Conservation (phyloP, 1,140 invertebrate genomes). For the Cherax quadricarinatus region DNA sequence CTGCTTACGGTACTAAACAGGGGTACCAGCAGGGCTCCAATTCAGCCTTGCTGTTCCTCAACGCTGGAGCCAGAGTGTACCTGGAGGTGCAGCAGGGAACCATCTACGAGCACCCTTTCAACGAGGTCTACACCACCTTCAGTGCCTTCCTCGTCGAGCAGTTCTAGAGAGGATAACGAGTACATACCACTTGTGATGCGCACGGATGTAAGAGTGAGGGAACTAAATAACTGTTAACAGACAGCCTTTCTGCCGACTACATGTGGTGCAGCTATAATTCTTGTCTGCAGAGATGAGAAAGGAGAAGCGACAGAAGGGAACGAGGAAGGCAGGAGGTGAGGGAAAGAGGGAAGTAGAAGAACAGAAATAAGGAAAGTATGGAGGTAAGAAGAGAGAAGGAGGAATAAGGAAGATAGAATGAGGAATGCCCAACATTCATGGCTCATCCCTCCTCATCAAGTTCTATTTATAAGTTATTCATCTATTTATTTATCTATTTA, state of each 20-base stretch:
- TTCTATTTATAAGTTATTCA: not conserved
- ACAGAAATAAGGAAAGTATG: too few relatives aligned
- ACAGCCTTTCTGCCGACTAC: too few relatives aligned
- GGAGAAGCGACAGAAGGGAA: too few relatives aligned
- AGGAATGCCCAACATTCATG: not conserved
- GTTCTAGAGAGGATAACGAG: conserved; percentile 34
- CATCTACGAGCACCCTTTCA: conserved; percentile 70
- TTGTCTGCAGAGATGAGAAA: too few relatives aligned
- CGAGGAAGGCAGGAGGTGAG: too few relatives aligned
- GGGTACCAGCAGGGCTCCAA: conserved; percentile 63
- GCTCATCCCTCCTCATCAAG: not conserved
- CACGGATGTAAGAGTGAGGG: not conserved
- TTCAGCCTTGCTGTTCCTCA: conserved; percentile 61
- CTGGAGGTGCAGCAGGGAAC: conserved; percentile 68
- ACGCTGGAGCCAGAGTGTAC: conserved; percentile 55
- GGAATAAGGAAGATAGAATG: not conserved
- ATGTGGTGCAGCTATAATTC: too few relatives aligned
- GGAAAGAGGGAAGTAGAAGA: too few relatives aligned
- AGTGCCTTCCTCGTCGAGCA: conserved; percentile 53
- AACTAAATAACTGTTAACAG: too few relatives aligned
- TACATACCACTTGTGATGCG: not conserved
- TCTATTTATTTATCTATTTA: not conserved
- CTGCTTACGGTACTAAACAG: conserved; percentile 45
- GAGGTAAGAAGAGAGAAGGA: not conserved
- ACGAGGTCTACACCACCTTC: conserved; percentile 71